Percentiles rank a stretch among this genome's conserved stretches.
Evolutionary conservation across 2,797 vertebrate genomes (phyloP).

Genomic region (Onychomys leucogaster): DNA sequence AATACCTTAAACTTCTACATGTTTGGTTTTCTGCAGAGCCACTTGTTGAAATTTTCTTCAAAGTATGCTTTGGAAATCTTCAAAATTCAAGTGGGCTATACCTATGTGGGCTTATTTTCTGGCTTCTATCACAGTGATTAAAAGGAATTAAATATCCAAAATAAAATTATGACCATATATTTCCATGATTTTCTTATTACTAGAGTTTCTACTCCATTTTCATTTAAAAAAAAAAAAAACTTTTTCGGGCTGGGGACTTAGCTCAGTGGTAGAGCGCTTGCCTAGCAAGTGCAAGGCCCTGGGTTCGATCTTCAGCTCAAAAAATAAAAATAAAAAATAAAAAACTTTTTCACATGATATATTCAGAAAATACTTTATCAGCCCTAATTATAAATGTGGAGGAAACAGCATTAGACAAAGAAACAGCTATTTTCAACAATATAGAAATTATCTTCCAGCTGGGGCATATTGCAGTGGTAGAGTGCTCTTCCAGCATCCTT

Average conservation of each 20-base stretch:
- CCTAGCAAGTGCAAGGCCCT: no score
- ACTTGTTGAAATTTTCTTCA: not conserved
- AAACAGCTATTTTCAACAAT: slow-evolving; percentile 1
- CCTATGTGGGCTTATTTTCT: not conserved
- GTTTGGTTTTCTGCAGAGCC: not conserved
- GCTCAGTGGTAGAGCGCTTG: no score
- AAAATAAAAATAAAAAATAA: no score
- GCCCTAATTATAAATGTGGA: not conserved
- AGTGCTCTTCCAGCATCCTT: not conserved
- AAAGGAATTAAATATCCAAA: slow-evolving; percentile 11
- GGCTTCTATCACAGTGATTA: not conserved
- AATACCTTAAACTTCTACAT: not conserved
- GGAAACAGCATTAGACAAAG: not conserved
- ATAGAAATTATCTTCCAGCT: not conserved
- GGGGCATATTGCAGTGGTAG: not conserved
- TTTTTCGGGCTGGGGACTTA: no score
- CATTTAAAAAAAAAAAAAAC: not conserved
- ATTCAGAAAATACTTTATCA: slow-evolving; percentile 57
- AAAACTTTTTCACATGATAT: not conserved
- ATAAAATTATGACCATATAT: slow-evolving; percentile 11
- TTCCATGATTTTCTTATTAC: slow-evolving; percentile 36
- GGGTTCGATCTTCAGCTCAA: no score
- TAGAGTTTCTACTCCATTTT: slow-evolving; percentile 18
- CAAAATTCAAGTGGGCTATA: not conserved
- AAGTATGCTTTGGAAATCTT: not conserved